These are phyloP conservation scores for Paedocypris micromegethes DNA, from an alignment of 2,797 vertebrate species.

Conservation along the genomic window DNA sequence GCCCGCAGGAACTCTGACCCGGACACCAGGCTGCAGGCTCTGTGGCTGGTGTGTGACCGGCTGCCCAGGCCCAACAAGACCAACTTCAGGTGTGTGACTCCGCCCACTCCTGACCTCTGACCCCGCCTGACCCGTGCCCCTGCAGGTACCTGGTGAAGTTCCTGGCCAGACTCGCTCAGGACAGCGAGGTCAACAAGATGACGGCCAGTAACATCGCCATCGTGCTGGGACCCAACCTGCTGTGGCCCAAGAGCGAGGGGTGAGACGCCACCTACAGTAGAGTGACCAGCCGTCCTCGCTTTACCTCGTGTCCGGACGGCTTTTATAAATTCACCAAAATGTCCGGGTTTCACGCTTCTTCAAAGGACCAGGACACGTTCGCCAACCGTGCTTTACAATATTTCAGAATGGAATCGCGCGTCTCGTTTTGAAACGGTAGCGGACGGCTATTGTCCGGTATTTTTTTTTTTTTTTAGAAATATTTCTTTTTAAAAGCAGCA, in stretches of 20 bases:
- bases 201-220: slow-evolving; percentile 93
- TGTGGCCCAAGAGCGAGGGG: slow-evolving; percentile 96
- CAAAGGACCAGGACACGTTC: too few species aligned
- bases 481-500: not conserved
- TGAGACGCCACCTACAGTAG: too few species aligned
- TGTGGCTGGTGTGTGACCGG: slow-evolving; percentile 88
- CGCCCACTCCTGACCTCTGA: not conserved
- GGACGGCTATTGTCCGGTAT: too few species aligned
- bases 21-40: slow-evolving; percentile 87
- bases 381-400: too few species aligned
- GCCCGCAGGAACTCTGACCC: slow-evolving; percentile 80
- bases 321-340: too few species aligned
- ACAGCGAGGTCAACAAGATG: slow-evolving; percentile 95
- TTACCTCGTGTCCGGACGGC: too few species aligned
- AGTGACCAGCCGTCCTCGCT: too few species aligned
- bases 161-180: slow-evolving; percentile 86
- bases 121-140: not conserved
- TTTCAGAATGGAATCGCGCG: too few species aligned
- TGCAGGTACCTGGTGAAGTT: slow-evolving; percentile 97
- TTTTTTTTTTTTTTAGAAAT: too few species aligned
- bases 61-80: slow-evolving; percentile 86
- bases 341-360: too few species aligned
- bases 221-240: slow-evolving; percentile 90
- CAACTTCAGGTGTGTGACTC: slow-evolving; percentile 66
- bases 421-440: too few species aligned